A percentile compares a stretch with the other conserved stretches of the same genome.
phyloP scores from a whole-genome alignment of 1,140 invertebrate genomes.

The Orchestia grillus region DNA sequence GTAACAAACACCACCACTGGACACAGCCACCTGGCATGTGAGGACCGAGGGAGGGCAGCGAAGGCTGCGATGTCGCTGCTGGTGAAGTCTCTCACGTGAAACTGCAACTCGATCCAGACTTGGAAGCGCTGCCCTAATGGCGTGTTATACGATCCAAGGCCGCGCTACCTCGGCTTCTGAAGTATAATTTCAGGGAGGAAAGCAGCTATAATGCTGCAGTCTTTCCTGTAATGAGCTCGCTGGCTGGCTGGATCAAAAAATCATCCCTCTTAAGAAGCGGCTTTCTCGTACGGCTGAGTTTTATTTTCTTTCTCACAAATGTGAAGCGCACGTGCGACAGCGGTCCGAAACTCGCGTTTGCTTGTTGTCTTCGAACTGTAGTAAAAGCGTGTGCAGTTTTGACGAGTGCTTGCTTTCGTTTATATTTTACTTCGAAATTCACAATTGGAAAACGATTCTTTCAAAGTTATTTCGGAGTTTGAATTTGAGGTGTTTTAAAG shows the following conservation, averaged over 20 bases:
- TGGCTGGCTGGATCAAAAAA: not conserved
- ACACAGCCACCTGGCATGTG: not conserved
- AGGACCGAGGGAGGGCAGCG: not conserved
- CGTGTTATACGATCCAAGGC: not conserved
- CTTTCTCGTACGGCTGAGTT: not conserved
- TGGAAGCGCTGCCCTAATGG: constrained; percentile 39
- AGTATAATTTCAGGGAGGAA: not conserved
- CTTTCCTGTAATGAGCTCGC: constrained; percentile 1
- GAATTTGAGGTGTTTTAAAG: too few species aligned
- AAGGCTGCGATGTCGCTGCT: not conserved
- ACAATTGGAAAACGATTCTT: too few species aligned
- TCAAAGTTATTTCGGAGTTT: too few species aligned
- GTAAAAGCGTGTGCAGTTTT: too few species aligned
- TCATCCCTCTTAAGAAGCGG: not conserved
- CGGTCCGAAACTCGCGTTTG: not conserved
- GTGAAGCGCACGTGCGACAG: not conserved
- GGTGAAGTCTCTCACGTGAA: constrained; percentile 16
- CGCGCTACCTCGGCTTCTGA: constrained; percentile 18
- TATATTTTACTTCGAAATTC: too few species aligned
- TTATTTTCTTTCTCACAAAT: not conserved
- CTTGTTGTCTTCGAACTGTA: not conserved
- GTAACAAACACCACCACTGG: not conserved
- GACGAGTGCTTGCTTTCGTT: too few species aligned
- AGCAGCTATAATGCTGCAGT: constrained; percentile 3
- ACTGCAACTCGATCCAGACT: constrained; percentile 45